These are phyloP conservation scores for Cerastis rubricosa DNA, from an alignment of 2,888 invertebrate species.

Conservation along the genomic window DNA sequence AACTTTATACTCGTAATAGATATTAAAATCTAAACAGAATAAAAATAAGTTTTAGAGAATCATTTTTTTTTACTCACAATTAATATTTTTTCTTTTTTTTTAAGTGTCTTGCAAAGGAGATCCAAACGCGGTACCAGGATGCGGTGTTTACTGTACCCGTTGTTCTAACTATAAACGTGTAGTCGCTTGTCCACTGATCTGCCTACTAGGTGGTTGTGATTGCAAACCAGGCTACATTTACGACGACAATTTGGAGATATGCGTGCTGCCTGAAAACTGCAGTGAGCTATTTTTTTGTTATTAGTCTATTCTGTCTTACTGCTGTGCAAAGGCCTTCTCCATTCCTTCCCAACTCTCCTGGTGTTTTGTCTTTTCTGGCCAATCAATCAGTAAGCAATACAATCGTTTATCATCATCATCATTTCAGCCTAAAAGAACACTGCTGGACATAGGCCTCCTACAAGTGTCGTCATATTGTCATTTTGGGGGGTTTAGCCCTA, in stretches of 20 bases:
- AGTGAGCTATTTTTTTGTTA: slow-evolving; percentile 14
- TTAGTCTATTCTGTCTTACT: too few relatives aligned
- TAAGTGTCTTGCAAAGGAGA: slow-evolving; percentile 62
- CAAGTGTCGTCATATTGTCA: too few relatives aligned
- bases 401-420: too few relatives aligned
- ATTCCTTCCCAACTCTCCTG: too few relatives aligned
- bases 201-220: slow-evolving; percentile 50
- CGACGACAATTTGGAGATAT: slow-evolving; percentile 43
- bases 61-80: background rate
- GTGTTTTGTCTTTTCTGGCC: too few relatives aligned
- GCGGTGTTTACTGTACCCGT: slow-evolving; percentile 49
- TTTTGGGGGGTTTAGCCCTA: too few relatives aligned
- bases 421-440: too few relatives aligned
- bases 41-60: background rate
- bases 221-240: slow-evolving; percentile 61
- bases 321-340: too few relatives aligned
- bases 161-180: slow-evolving; percentile 53
- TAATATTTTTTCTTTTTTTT: too few relatives aligned
- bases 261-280: slow-evolving; percentile 59
- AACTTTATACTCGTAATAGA: background rate
- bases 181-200: slow-evolving; percentile 32
- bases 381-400: too few relatives aligned
- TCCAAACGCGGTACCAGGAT: slow-evolving; percentile 52
- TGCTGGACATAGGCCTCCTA: too few relatives aligned
- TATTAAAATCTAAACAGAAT: background rate